Percentiles rank a stretch among this genome's conserved stretches.
Evolutionary conservation across 1,140 invertebrate species (phyloP).

Genomic region (Berghia stephanieae): DNA sequence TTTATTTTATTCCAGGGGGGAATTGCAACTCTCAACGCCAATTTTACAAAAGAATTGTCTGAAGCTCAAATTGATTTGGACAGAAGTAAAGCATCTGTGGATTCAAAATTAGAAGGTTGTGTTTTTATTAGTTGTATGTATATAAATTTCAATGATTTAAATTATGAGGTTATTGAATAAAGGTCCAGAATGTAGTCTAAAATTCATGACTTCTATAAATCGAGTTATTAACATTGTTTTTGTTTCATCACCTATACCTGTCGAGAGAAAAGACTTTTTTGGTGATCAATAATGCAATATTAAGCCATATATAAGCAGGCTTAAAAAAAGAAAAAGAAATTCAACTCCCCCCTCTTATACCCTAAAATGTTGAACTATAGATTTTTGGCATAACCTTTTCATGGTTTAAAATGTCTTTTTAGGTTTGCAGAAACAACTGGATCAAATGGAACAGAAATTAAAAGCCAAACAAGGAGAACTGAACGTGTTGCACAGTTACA

Average conservation of each 20-base stretch:
- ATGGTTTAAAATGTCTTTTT: slow-evolving; percentile 18
- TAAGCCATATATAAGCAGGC: background rate
- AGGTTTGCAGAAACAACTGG: slow-evolving; percentile 52
- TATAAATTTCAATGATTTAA: background rate
- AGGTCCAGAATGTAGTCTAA: background rate
- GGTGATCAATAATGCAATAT: too few species aligned
- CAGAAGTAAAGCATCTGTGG: slow-evolving; percentile 38
- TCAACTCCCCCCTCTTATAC: background rate
- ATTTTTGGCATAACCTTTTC: background rate
- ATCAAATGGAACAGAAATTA: slow-evolving; percentile 44
- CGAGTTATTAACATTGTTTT: background rate
- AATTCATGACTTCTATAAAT: background rate
- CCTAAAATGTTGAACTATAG: background rate
- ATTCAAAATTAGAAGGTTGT: slow-evolving; percentile 46
- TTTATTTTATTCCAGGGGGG: slow-evolving; percentile 50
- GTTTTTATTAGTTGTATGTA: background rate
- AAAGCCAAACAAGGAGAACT: slow-evolving; percentile 55
- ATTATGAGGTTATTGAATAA: background rate
- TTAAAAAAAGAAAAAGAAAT: background rate
- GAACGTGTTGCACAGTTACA: slow-evolving; percentile 55
- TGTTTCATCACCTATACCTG: too few species aligned
- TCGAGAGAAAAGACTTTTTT: too few species aligned
- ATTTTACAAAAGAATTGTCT: slow-evolving; percentile 52
- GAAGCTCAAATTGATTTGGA: slow-evolving; percentile 45
- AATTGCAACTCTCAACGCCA: slow-evolving; percentile 51